Evolutionary conservation across 2,113 vertebrate species (phyloP).

Genomic region (Platysternon megacephalum): DNA sequence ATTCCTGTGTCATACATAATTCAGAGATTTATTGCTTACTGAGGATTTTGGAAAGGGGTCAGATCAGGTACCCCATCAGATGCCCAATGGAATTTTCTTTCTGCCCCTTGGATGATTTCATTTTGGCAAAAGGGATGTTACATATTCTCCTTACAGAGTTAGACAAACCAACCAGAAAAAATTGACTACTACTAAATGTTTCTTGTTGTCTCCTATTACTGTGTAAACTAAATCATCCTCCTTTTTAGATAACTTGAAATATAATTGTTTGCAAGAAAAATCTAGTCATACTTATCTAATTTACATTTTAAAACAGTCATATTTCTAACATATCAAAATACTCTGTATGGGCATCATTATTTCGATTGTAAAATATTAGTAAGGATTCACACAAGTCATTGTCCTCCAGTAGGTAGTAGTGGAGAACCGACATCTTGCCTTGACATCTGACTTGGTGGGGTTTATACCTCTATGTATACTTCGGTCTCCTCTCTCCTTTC

Average conservation of each 20-base stretch:
- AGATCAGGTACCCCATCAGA: neutral
- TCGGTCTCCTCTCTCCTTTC: neutral
- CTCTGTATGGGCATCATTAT: neutral
- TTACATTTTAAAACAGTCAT: neutral
- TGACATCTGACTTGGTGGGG: rapidly evolving
- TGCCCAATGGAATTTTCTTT: neutral
- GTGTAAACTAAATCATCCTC: neutral
- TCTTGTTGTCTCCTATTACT: neutral
- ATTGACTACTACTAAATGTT: neutral
- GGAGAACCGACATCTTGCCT: neutral
- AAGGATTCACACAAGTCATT: neutral
- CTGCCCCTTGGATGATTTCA: neutral
- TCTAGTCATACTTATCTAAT: neutral
- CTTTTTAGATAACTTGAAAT: neutral
- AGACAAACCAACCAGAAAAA: neutral
- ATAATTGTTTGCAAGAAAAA: neutral
- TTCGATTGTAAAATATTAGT: neutral
- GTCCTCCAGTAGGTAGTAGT: neutral
- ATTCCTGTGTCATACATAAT: neutral
- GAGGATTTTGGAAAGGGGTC: neutral
- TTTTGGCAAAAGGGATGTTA: neutral
- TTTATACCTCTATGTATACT: neutral
- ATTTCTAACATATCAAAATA: neutral
- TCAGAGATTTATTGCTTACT: neutral
- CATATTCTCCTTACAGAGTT: neutral